These are phyloP conservation scores for Myotis pilosus DNA, from an alignment of 2,797 vertebrate genomes.

Conservation along the genomic window DNA sequence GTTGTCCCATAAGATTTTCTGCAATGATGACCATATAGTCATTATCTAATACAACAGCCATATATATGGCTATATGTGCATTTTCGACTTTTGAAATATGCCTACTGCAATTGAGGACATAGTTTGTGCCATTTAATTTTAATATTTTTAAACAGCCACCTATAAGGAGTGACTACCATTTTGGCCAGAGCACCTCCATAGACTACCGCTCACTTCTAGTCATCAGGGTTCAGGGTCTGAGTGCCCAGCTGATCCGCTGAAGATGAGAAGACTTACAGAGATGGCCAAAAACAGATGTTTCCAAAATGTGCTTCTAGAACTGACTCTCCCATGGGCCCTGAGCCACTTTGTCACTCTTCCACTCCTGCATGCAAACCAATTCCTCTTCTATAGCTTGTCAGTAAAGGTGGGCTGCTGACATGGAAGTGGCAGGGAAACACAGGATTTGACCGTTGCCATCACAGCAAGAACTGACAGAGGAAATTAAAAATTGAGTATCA, in stretches of 20 bases:
- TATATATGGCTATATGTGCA: neutral
- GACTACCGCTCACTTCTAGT: neutral
- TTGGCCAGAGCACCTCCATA: neutral
- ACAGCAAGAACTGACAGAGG: neutral
- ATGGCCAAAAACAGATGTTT: neutral
- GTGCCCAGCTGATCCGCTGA: neutral
- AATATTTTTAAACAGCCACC: neutral
- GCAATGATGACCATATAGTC: neutral
- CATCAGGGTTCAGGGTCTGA: neutral
- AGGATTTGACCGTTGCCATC: neutral
- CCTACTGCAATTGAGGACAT: neutral
- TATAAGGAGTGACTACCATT: neutral
- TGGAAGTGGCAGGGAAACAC: slow-evolving; percentile 8
- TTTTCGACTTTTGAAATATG: neutral
- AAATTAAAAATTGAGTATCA: slow-evolving; percentile 49
- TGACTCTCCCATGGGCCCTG: neutral
- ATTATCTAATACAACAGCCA: neutral
- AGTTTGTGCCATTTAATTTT: neutral
- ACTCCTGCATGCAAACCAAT: neutral
- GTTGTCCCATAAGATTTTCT: neutral
- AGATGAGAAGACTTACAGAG: neutral
- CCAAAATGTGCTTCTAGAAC: slow-evolving; percentile 3
- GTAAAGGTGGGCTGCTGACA: slow-evolving; percentile 8
- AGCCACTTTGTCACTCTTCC: neutral
- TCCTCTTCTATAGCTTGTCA: neutral